These are phyloP conservation scores for Stictonetta naevosa DNA, from an alignment of 2,113 vertebrate genomes.

Conservation along the genomic window DNA sequence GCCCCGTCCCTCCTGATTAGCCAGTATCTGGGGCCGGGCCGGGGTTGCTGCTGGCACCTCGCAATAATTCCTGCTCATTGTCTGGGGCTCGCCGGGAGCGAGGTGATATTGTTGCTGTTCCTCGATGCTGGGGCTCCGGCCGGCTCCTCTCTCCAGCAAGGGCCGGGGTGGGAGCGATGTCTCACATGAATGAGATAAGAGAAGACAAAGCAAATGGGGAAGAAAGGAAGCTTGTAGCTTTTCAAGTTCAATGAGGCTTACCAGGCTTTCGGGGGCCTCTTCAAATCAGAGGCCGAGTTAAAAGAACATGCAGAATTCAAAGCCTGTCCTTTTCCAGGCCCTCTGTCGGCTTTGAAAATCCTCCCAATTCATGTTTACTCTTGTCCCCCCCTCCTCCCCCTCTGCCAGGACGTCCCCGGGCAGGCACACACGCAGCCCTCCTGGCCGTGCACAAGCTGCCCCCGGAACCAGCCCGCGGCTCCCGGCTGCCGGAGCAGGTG, in stretches of 20 bases:
- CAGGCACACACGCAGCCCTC: background rate
- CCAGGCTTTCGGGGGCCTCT: slow-evolving; percentile 72
- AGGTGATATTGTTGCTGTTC: background rate
- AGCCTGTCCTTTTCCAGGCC: slow-evolving; percentile 69
- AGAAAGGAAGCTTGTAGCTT: slow-evolving; percentile 79
- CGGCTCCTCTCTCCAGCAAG: background rate
- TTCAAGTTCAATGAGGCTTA: slow-evolving; percentile 83
- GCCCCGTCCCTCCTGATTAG: background rate
- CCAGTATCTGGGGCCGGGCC: background rate
- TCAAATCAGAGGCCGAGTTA: slow-evolving; percentile 67
- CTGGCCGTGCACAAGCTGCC: fast-evolving
- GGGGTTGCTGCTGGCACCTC: background rate
- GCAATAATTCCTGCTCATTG: background rate
- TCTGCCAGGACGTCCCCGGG: background rate
- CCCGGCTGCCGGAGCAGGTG: background rate
- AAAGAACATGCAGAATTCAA: slow-evolving; percentile 72
- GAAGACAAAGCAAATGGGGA: slow-evolving; percentile 67
- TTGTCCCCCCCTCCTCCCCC: background rate
- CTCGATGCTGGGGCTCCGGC: background rate
- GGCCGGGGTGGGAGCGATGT: background rate
- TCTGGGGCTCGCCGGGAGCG: background rate
- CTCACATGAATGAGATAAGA: slow-evolving; percentile 77
- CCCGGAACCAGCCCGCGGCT: background rate
- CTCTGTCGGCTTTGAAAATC: slow-evolving; percentile 63
- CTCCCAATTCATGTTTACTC: slow-evolving; percentile 29